Base-by-base conservation (phyloP, 1,140 invertebrate genomes). In the Lordiphosa clarofinis region DNA sequence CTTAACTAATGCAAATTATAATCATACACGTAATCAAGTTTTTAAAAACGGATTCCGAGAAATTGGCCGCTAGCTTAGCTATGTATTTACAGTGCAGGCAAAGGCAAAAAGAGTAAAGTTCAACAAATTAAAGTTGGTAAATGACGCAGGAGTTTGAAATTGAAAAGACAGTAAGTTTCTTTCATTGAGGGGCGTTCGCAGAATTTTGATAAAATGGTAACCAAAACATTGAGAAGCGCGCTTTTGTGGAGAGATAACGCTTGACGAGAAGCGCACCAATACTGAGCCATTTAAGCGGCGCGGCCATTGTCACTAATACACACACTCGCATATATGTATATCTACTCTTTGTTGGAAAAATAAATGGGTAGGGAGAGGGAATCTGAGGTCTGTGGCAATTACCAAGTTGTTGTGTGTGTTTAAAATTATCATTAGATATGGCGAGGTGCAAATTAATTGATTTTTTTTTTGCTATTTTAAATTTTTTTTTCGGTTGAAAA, bases 361-460 rank as follows among this genome's bases (percentile, higher is more conserved):
- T 11, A 44, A 12, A 38, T 6, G 10, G 42, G n/a, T 2, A 24
- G 42, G 42, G 21, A n/a, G 7, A 6, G 43, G 24, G 24, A 31
- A 21, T 21, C 21, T 21, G 21, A 19, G 43, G 24, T 6, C 1
- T 46, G 11, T 46, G 43, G 11, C 43, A 56, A 73, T 79, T 79
- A 73, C 65, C 69, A 65, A 69, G 64, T 78, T 78, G 70, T 67
- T 64, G 74, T 73, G 65, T 79, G 65, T 53, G 48, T 57, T 50
- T 46, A 62, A 79, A 79, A 81, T 79, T 79, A 79, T 81, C 75
- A 73, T 78, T 63, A 55, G 62, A 72, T 62, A 46, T 61, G 35
- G 65, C 58, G 64, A 63, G 53, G 66, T 66, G 56, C 67, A 78
- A 75, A 79, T 81, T 62, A 79, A 81, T 71, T 70, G 66, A 54